Evolutionary conservation across 2,888 invertebrate genomes (phyloP).

Genomic region (Leucophenga maculata): DNA sequence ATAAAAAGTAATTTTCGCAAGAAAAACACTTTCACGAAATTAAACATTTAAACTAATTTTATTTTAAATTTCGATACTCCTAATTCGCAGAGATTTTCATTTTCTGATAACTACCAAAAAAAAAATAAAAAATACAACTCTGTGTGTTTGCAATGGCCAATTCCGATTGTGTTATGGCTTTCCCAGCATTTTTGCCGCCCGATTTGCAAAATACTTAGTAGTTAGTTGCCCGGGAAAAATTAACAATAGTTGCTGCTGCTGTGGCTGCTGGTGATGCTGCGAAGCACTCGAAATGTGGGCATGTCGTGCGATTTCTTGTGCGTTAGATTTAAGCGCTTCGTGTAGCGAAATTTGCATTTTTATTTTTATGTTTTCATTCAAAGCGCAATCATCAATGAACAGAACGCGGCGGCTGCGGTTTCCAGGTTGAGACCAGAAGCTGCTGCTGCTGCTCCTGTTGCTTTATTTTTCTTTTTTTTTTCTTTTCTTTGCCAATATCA

Average conservation of each 20-base stretch:
- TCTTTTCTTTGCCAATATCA: conserved; percentile 49
- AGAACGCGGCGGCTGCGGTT: background rate
- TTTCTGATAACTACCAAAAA: no score
- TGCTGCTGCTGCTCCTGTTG: conserved; percentile 34
- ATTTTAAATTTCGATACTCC: no score
- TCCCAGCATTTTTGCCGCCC: no score
- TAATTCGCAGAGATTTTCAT: no score
- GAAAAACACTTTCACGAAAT: no score
- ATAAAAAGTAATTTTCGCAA: no score
- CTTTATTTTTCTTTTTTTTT: conserved; percentile 20
- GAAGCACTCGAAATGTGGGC: conserved; percentile 37
- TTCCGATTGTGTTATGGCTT: no score
- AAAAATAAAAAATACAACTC: no score
- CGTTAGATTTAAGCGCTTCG: conserved; percentile 67
- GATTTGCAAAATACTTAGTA: background rate
- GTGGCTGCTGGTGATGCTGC: conserved; percentile 35
- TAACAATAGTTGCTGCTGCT: conserved; percentile 19
- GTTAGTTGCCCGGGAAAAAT: background rate
- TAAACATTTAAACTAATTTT: no score
- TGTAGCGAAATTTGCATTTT: conserved; percentile 69
- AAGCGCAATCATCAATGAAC: conserved; percentile 66
- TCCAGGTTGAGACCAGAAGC: conserved; percentile 33
- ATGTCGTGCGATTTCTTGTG: conserved; percentile 56
- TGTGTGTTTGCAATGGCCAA: no score
- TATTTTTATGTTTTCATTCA: conserved; percentile 71